Conservation (phyloP, 1,140 invertebrate genomes). For the Hirudo medicinalis region DNA sequence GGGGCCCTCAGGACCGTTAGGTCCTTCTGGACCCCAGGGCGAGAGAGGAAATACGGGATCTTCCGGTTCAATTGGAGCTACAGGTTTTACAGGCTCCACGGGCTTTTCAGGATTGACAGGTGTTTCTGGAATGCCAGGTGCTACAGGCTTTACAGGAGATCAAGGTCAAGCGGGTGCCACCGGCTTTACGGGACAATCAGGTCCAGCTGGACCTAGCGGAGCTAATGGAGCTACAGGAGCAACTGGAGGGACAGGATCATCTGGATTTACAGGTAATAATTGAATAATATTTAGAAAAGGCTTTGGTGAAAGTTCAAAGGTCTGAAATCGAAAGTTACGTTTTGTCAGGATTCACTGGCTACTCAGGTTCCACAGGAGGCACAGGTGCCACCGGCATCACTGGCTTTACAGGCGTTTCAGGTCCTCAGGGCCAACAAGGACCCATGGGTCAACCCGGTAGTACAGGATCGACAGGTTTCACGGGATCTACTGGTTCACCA, state of each 20-base stretch:
- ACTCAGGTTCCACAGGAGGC: not conserved
- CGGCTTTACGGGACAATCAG: constrained; percentile 15
- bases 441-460: not conserved
- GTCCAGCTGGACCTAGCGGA: constrained; percentile 2
- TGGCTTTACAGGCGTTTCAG: not conserved
- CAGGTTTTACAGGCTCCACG: too few relatives aligned
- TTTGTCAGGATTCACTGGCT: not conserved
- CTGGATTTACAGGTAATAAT: constrained; percentile 4
- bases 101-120: not conserved
- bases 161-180: constrained; percentile 6
- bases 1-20: not conserved
- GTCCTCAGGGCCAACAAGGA: constrained; percentile 5
- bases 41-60: not conserved
- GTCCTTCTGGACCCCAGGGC: not conserved
- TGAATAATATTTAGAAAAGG: not conserved
- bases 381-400: constrained; percentile 1
- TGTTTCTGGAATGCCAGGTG: not conserved
- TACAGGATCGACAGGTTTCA: not conserved
- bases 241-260: not conserved
- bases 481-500: not conserved
- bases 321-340: not conserved
- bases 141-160: not conserved
- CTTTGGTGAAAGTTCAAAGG: not conserved
- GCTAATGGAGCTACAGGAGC: not conserved
- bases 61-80: not conserved